Percentiles rank a stretch among this genome's conserved stretches.
These are phyloP conservation scores for Onychostruthus taczanowskii DNA, from an alignment of 2,113 vertebrate species.

Conservation along the genomic window DNA sequence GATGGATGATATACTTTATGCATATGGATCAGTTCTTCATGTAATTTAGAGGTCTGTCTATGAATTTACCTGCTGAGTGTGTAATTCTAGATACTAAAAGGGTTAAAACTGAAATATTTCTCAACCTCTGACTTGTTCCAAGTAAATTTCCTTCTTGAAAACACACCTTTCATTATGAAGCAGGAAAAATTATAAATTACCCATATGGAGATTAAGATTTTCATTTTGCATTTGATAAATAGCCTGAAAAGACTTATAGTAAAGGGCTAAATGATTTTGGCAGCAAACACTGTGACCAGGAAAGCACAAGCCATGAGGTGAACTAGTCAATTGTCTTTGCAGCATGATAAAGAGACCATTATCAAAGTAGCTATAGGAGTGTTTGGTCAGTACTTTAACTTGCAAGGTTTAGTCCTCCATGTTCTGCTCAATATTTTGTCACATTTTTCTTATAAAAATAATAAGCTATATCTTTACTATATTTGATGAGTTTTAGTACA, in stretches of 20 bases:
- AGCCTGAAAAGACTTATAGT: not conserved
- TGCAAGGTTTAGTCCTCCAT: not conserved
- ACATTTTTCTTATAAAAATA: not conserved
- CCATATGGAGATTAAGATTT: not conserved
- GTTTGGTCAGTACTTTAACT: not conserved
- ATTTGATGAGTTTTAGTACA: not conserved
- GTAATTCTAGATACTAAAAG: not conserved
- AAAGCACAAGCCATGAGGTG: not conserved
- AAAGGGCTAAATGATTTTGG: not conserved
- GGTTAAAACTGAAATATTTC: not conserved
- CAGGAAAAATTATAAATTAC: not conserved
- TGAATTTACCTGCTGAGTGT: not conserved
- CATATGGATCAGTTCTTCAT: not conserved
- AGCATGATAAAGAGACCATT: not conserved
- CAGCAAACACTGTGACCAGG: not conserved
- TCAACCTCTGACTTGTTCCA: not conserved
- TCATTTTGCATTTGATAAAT: not conserved
- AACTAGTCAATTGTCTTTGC: not conserved
- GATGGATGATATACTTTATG: not conserved
- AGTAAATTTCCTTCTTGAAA: not conserved
- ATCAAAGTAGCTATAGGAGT: not conserved
- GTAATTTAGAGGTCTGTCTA: not conserved
- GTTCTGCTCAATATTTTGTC: not conserved
- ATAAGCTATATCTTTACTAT: not conserved
- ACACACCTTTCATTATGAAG: not conserved